Evolutionary conservation across 2,113 vertebrate genomes (phyloP), one percentile per base, ranked within the genome.

Genomic region (Scolopax mira): DNA sequence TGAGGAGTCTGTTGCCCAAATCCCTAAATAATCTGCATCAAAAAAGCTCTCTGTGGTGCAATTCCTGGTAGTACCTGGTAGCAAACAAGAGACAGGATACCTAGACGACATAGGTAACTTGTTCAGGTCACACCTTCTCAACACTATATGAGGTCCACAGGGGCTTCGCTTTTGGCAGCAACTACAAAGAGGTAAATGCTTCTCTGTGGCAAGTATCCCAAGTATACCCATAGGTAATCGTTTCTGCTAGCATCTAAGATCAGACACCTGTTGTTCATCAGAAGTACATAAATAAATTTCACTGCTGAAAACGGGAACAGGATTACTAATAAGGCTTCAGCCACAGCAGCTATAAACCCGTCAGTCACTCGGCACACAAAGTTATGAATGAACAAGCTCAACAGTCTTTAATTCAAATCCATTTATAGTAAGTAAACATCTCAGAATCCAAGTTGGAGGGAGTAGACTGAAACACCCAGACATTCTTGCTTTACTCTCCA

Each of bases 351-450:
- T 64, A 79, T 67, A 85, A 81, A 85, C 33, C 30, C 17, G 30
- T 75, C 61, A 42, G 42, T 78, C 71, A 51, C 52, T 54, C 70
- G 51, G 44, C 33, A 51, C 23, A 62, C 27, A 52, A 79, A 83
- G 54, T 69, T 88, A 96, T 31, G 77, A 83, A 90, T 42, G 44
- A 88, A 41, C 55, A 81, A 57, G 87, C 55, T 90, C 66, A 90
- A 79, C 57, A 86, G 52, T 39, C 51, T 88, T 92, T 84, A 95
- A 91, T 85, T 91, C 33, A 95, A 91, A 85, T 60, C 81, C 57
- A 82, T 67, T 74, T 78, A 55, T 67, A 84, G 35, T 46, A 91
- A 67, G 57, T 54, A 94, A 94, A 88, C 79, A 89, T 84, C 85
- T 93, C 66, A 82, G 86, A 94, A 91, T 69, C 42, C 67, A 85